Base-by-base conservation (phyloP, 1,140 invertebrate species). In the Stegodyphus dumicola region DNA sequence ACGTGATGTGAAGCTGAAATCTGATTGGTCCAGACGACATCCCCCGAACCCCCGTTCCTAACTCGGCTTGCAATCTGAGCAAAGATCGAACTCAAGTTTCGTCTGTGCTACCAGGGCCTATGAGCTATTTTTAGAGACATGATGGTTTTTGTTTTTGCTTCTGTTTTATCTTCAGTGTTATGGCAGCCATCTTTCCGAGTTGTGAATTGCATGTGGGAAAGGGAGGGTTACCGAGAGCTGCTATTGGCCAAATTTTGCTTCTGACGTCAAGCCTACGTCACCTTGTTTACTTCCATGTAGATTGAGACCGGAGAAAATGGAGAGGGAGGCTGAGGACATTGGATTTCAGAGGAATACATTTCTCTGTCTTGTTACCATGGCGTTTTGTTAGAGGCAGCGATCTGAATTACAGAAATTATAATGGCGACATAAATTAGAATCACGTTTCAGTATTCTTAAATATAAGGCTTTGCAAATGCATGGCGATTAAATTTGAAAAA, bases 81-180 rank as follows among this genome's bases (percentile, higher is more conserved):
- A 60, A 60, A 60, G 56, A 60, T 60, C 56, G 56, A 60, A 60
- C 56, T 60, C 56, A 60, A 60, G 56, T 60, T 60, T 60, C 56
- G 56, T 60, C 56, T 60, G 56, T 60, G 56, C 56, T 60, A 60
- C 56, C 56, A 60, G 56, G 56, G 56, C 56, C 56, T 60, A 9
- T 9, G 56, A 60, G 56, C 56, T 60, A 60, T 60, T 60, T 60
- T 60, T 60, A 60, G 56, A 60, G 15, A 60, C 15, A 15, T 9
- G 56, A 60, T 11, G 56, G 15, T 9, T 60, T 60, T 60, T 60
- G 9, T 60, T 60, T 60, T 60, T 60, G 9, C 15, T 60, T 15
- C 56, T 15, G 56, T 15, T 60, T 60, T 60, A 60, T 60, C 56
- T 60, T 15, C 4, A 11, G 9, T 60, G 56, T 60, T 60, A 60